Base-by-base conservation (phyloP, 1,140 invertebrate genomes). In the Drosophila lini region DNA sequence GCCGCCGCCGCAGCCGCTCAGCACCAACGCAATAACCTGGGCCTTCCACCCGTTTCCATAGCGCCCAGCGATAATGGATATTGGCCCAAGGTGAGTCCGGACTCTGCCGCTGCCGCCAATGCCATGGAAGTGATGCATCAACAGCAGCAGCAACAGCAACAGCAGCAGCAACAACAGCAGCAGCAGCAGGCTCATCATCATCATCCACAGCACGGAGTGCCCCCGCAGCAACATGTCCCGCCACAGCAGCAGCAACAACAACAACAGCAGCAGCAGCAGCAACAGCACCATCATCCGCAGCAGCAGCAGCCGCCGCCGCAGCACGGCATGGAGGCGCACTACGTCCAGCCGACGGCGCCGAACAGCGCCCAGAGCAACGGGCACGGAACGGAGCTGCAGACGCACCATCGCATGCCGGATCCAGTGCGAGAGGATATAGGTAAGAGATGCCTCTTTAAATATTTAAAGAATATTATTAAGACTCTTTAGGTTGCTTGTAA, bases 11-110 rank as follows among this genome's bases (percentile, higher is more conserved):
- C 19, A 10, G 42, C 16, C 22, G 59, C 60, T n/a, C 84, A 88
- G 36, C 86, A 90, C 40, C 91, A 92, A 61, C 85, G 89, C 25
- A 90, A 81, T 22, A 91, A 80, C 50, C 56, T 89, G 22, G 78
- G 77, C 3, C 61, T 92, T 52, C 89, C 90, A 7, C 80, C 82
- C 9, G 91, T 92, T 38, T 82, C 89, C 4, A 91, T 91, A 70
- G 85, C 86, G 10, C 80, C 83, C 48, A 94, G 94, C 61, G 96
- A 96, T 40, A 96, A 96, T 75, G 94, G 95, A 2, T 96, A 96
- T 88, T 97, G 96, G 96, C 95, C 96, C 6, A 96, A 96, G 85
- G 95, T 96, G 45, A 96, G 95, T 82, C 96, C 96, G 0, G 96
- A 96, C 67, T 96, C 95, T 19, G 95, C 95, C 34, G 94, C 94